Conservation (phyloP, 92 coral and sea anemone species). For the Epizoanthus rinbou region DNA sequence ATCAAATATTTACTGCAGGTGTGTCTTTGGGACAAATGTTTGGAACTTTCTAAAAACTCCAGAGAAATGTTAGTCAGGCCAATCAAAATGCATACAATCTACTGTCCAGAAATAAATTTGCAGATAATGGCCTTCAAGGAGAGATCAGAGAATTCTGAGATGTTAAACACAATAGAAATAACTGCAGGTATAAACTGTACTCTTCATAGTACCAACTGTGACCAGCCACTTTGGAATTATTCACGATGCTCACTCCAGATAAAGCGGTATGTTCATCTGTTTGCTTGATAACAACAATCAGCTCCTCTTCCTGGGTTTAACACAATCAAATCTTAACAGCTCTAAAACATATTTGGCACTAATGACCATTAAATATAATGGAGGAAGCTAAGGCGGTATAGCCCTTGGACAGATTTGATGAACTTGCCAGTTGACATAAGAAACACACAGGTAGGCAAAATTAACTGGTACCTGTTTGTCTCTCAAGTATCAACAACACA, state of each 20-base stretch:
- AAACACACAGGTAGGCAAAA: not conserved
- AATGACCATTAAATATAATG: not conserved
- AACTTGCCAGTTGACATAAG: too few species aligned
- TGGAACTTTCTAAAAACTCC: not conserved
- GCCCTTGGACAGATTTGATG: not conserved
- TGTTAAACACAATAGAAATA: not conserved
- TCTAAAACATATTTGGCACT: not conserved
- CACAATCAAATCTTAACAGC: not conserved
- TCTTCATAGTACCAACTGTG: not conserved
- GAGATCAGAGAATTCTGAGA: not conserved
- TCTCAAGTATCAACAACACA: not conserved
- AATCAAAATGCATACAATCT: not conserved
- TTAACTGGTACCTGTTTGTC: constrained; percentile 57
- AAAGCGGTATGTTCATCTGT: not conserved
- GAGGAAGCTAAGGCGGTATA: not conserved
- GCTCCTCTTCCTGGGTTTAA: not conserved
- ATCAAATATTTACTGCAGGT: constrained; percentile 17
- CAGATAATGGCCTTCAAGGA: not conserved
- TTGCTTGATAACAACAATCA: not conserved
- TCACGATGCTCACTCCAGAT: not conserved
- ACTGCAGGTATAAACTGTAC: not conserved
- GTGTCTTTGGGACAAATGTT: not conserved
- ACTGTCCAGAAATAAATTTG: not conserved
- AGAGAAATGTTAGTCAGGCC: not conserved
- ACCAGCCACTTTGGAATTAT: not conserved